Base-by-base conservation (phyloP, 2,888 invertebrate species). In the Napeogenes sylphis region DNA sequence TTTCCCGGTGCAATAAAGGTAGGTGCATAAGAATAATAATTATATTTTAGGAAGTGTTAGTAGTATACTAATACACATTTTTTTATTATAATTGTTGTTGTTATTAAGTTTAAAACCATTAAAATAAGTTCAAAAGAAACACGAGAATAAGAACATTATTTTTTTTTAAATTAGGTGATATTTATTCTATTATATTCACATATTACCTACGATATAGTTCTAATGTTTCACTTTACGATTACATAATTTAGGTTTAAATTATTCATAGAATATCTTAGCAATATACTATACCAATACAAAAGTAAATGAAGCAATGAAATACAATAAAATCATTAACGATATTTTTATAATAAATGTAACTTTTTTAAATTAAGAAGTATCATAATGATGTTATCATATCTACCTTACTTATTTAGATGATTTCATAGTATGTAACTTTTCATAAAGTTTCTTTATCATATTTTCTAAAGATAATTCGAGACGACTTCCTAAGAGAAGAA, bases 401-500 rank as follows among this genome's bases (percentile, higher is more conserved):
- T 6, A 47, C 21, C 2, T 14, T n/a, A 47, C 21, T n/a, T 4
- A 4, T 47, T 47, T 47, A 21, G 21, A 21, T 21, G 21, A 47
- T 47, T 14, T 6, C n/a, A 47, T 47, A 10, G 4, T 47, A 47
- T 47, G 13, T 4, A 2, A 4, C 13, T 47, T n/a, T 2, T 21
- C 4, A 14, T 1, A 6, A 21, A 6, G 14, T 6, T 47, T 47
- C 4, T 47, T 1, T 47, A 6, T 6, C 72, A 35, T 35, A 6
- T 35, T 38, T 38, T 38, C 38, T 38, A 38, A 6, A 88, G 78
- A 82, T 92, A 0, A 85, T 93, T 65, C 85, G 90, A 69, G 81
- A 93, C 73, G 84, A 90, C 1, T 94, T 95, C 71, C 94, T 92
- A 66, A 75, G 82, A 58, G 84, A 93, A 45, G 95, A 95, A 80